phyloP scores from a whole-genome alignment of 1,140 invertebrate genomes.

The Steinernema feltiae region DNA sequence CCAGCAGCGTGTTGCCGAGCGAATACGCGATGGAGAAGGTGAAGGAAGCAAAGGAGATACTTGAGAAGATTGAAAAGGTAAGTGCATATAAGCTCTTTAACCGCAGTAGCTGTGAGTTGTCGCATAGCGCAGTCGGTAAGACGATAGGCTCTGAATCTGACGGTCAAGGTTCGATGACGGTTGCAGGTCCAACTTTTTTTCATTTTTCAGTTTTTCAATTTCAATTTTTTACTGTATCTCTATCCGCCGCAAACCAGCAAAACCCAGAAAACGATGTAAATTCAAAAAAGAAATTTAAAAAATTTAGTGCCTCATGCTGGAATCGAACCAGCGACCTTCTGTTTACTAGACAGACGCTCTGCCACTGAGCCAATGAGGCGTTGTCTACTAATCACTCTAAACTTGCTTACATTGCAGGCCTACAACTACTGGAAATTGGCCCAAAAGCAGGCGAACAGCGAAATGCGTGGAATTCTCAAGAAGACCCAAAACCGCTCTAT shows the following conservation, averaged over 20 bases:
- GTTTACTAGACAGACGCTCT: conserved; percentile 51
- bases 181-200: conserved; percentile 44
- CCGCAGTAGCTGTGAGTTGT: conserved; percentile 16
- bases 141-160: conserved; percentile 58
- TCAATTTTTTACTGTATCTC: too few relatives aligned
- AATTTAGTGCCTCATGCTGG: conserved; percentile 50
- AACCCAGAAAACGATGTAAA: too few relatives aligned
- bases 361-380: conserved; percentile 49
- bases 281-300: too few relatives aligned
- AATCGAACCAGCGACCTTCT: conserved; percentile 50
- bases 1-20: background rate
- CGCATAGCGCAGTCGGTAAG: conserved; percentile 58
- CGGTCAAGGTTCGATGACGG: conserved; percentile 57
- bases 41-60: background rate
- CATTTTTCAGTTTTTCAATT: background rate
- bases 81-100: background rate
- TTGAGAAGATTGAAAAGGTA: background rate
- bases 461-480: background rate
- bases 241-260: too few relatives aligned
- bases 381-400: too few relatives aligned
- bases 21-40: background rate
- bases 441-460: background rate
- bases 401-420: background rate
- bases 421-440: background rate
- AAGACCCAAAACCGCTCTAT: too few relatives aligned